A percentile compares a stretch with the other conserved stretches of the same genome.
Evolutionary conservation across 2,797 vertebrate species (phyloP).

Genomic region (Mus minutoides): DNA sequence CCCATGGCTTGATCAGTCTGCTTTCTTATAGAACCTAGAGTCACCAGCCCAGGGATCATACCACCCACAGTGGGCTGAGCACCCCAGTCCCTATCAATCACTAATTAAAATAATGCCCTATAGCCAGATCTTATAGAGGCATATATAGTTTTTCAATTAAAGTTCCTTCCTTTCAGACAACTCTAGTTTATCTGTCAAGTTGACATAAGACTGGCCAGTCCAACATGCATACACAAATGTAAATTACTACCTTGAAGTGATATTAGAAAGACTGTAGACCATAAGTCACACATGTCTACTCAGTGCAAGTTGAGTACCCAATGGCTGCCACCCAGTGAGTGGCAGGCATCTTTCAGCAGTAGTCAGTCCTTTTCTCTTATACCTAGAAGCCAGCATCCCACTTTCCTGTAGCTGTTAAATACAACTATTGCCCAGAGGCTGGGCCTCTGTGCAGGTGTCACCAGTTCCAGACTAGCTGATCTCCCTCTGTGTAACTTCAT

Average conservation of each 20-base stretch:
- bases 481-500: neutral
- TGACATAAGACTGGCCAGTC: no score
- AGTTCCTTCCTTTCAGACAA: no score
- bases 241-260: neutral
- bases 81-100: neutral
- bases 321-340: neutral
- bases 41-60: no score
- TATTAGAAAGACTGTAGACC: neutral
- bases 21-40: neutral
- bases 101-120: neutral
- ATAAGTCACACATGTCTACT: neutral
- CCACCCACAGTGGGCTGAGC: neutral
- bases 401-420: neutral
- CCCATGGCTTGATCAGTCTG: neutral
- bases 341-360: neutral
- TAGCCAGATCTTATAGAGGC: no score
- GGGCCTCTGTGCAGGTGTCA: accelerated
- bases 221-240: neutral
- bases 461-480: neutral
- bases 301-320: no score
- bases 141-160: neutral
- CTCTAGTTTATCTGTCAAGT: neutral
- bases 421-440: neutral
- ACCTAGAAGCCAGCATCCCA: neutral
- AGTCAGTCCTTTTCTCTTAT: neutral